These are phyloP conservation scores for Antitype chi DNA, from an alignment of 2,888 invertebrate genomes.

Conservation along the genomic window DNA sequence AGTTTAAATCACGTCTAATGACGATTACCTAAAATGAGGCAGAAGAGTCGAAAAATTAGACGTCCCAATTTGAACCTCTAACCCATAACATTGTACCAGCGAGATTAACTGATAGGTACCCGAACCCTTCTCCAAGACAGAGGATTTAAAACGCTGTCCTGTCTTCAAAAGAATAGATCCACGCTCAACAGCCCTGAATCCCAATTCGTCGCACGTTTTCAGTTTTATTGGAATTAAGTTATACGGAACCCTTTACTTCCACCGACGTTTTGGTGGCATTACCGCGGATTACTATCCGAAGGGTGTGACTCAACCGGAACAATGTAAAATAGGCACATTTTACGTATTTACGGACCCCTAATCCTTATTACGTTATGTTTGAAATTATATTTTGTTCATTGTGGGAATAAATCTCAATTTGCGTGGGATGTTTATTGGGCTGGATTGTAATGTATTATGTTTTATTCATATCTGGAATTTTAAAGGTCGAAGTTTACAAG, in stretches of 20 bases:
- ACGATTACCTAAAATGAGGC: too few species aligned
- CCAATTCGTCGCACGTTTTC: constrained; percentile 85
- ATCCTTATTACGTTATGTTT: constrained; percentile 67
- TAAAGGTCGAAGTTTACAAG: constrained; percentile 16
- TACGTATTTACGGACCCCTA: constrained; percentile 68
- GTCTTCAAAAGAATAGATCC: constrained; percentile 68
- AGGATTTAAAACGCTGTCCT: constrained; percentile 58
- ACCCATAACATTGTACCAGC: constrained; percentile 29
- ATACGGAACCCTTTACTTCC: constrained; percentile 84
- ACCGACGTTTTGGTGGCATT: constrained; percentile 83
- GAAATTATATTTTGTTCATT: constrained; percentile 64
- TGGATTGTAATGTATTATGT: constrained; percentile 22
- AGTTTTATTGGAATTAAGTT: constrained; percentile 89
- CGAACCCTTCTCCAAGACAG: constrained; percentile 58
- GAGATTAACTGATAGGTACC: constrained; percentile 42
- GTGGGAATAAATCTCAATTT: constrained; percentile 53
- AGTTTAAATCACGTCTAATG: not conserved
- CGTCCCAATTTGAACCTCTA: not conserved
- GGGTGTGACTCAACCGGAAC: constrained; percentile 73
- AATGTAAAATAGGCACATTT: constrained; percentile 71
- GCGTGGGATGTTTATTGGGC: constrained; percentile 24
- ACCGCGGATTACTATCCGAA: constrained; percentile 80
- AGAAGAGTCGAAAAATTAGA: not conserved
- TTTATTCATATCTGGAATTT: constrained; percentile 37
- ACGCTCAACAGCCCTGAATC: constrained; percentile 66